Percentiles rank a stretch among this genome's conserved stretches.
These are phyloP conservation scores for Orussus abietinus DNA, from an alignment of 1,140 invertebrate species.

Conservation along the genomic window DNA sequence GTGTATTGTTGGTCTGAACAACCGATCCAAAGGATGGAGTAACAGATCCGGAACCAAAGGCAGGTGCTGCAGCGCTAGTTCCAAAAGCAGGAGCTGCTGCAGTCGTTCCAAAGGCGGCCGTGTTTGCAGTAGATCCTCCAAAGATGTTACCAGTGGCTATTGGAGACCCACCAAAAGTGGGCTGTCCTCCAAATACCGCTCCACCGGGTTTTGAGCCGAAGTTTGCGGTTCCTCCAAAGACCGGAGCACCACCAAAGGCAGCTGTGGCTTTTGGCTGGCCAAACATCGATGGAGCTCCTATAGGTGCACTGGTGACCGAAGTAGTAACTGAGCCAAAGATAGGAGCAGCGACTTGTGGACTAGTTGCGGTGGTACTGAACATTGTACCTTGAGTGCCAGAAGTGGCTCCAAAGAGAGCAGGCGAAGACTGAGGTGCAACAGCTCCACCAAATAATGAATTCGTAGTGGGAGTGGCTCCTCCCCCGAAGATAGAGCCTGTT, in stretches of 20 bases:
- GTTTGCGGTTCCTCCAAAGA: slow-evolving; percentile 30
- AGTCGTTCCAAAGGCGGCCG: slow-evolving; percentile 17
- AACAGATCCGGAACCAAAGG: background rate
- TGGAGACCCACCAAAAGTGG: slow-evolving; percentile 25
- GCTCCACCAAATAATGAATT: slow-evolving; percentile 20
- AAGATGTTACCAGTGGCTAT: slow-evolving; percentile 22
- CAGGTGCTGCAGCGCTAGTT: too few relatives aligned
- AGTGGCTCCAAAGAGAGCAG: too few relatives aligned
- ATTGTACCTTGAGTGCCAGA: too few relatives aligned
- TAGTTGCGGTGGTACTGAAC: too few relatives aligned
- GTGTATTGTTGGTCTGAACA: slow-evolving; percentile 9
- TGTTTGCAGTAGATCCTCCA: slow-evolving; percentile 12
- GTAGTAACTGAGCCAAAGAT: slow-evolving; percentile 20
- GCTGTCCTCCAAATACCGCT: slow-evolving; percentile 30
- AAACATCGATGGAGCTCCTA: slow-evolving; percentile 22
- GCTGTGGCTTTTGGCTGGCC: slow-evolving; percentile 20
- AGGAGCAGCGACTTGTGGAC: slow-evolving; percentile 26
- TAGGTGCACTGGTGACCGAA: slow-evolving; percentile 11
- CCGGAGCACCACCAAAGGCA: slow-evolving; percentile 34
- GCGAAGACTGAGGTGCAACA: too few relatives aligned
- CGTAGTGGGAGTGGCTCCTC: background rate
- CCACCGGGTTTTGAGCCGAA: slow-evolving; percentile 12
- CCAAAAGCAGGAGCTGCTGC: slow-evolving; percentile 5
- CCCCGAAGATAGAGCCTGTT: too few relatives aligned
- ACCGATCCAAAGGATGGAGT: slow-evolving; percentile 4